These are phyloP conservation scores for Adrianichthys oophorus DNA, from an alignment of 2,797 vertebrate species.

Conservation along the genomic window DNA sequence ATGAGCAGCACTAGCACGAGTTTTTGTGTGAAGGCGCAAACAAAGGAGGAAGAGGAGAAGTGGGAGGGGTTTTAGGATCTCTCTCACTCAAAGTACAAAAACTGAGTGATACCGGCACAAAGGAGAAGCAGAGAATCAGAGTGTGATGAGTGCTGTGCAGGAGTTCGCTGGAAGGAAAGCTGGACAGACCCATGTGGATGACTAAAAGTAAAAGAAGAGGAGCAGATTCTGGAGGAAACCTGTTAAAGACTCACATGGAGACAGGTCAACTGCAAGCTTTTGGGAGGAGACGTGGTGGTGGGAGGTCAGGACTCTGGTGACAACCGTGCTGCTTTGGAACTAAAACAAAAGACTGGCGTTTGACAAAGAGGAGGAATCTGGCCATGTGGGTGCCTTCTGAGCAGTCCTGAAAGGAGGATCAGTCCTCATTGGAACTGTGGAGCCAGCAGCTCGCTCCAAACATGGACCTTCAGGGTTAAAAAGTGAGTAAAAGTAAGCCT, in stretches of 20 bases:
- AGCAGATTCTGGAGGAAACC: not conserved
- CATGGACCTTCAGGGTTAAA: constrained; percentile 27
- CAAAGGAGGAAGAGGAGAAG: constrained; percentile 45
- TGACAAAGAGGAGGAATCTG: constrained; percentile 22
- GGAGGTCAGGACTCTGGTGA: constrained; percentile 24
- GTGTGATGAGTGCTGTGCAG: constrained; percentile 32
- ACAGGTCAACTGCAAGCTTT: constrained; percentile 8
- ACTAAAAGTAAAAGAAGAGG: constrained; percentile 11
- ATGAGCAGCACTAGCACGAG: not conserved
- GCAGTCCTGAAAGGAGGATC: constrained; percentile 27
- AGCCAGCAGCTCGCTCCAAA: constrained; percentile 1
- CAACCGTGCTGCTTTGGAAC: constrained; percentile 17
- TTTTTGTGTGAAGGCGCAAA: constrained; percentile 45
- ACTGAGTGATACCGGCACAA: constrained; percentile 54
- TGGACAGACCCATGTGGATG: constrained; percentile 1
- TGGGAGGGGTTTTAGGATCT: constrained; percentile 39
- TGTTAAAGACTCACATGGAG: constrained; percentile 24
- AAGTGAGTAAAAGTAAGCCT: constrained; percentile 37
- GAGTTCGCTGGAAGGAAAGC: constrained; percentile 36
- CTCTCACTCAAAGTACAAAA: constrained; percentile 50
- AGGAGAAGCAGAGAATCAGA: constrained; percentile 50
- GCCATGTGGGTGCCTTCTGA: constrained; percentile 16
- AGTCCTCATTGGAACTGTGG: constrained; percentile 16
- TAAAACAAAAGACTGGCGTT: constrained; percentile 15
- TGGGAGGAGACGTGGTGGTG: constrained; percentile 11